Percentiles rank a stretch among this genome's conserved stretches.
These are phyloP conservation scores for Chromoteleia sp. DNA, from an alignment of 2,888 invertebrate genomes.

Conservation along the genomic window DNA sequence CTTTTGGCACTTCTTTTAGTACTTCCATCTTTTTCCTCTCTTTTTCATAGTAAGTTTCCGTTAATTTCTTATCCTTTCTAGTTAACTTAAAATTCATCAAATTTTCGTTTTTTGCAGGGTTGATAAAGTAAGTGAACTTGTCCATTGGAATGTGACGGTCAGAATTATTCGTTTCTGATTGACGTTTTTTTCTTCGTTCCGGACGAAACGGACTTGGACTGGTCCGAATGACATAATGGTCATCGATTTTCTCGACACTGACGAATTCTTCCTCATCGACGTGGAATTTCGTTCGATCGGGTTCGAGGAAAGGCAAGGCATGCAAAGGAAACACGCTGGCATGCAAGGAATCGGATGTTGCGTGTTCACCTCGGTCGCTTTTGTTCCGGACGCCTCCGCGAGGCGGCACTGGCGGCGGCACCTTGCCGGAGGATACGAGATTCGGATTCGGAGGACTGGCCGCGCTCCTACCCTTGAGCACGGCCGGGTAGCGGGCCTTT, in stretches of 20 bases:
- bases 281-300: constrained; percentile 28
- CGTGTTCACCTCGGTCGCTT: constrained; percentile 82
- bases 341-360: constrained; percentile 78
- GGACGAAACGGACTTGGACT: constrained; percentile 81
- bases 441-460: constrained; percentile 86
- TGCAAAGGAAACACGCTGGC: constrained; percentile 73
- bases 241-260: constrained; percentile 78
- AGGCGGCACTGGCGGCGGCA: constrained; percentile 95
- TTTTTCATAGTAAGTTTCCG: constrained; percentile 82
- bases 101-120: constrained; percentile 74
- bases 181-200: constrained; percentile 73
- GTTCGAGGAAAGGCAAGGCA: constrained; percentile 53
- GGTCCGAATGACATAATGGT: constrained; percentile 78
- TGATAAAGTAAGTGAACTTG: constrained; percentile 79
- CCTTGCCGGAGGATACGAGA: constrained; percentile 86
- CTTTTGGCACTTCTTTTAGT: background rate
- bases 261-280: constrained; percentile 80
- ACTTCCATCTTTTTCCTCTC: constrained; percentile 71
- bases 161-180: background rate
- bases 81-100: constrained; percentile 80
- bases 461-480: constrained; percentile 88
- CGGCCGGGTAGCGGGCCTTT: constrained; percentile 88
- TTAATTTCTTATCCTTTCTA: constrained; percentile 82
- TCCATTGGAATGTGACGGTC: constrained; percentile 66
- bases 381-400: constrained; percentile 86